Conservation (phyloP, 2,113 vertebrate genomes). For the Aspidoscelis tigris region DNA sequence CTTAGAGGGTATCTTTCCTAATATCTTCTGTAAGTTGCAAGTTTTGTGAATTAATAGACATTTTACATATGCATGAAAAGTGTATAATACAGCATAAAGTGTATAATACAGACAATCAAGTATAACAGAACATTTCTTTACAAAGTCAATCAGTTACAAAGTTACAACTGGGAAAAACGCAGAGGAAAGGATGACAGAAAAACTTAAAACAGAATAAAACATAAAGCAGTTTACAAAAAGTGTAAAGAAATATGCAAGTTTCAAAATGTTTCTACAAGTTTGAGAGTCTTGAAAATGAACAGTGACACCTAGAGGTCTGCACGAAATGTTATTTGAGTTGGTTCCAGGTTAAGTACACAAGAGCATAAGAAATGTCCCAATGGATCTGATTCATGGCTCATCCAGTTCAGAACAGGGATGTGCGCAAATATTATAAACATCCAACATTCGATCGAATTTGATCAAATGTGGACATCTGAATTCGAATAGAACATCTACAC, state of each 20-base stretch:
- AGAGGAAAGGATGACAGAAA: background rate
- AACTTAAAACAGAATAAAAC: background rate
- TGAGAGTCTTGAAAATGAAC: background rate
- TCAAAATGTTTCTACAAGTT: background rate
- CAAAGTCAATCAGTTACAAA: background rate
- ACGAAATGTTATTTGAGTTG: background rate
- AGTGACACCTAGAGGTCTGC: background rate
- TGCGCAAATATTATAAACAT: too few species aligned
- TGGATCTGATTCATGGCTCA: too few species aligned
- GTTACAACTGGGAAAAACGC: background rate
- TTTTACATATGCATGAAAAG: background rate
- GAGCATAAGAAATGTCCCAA: too few species aligned
- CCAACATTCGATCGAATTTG: too few species aligned
- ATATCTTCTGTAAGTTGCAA: background rate
- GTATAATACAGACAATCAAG: background rate
- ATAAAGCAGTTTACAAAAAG: background rate
- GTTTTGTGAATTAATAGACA: background rate
- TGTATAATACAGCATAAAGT: background rate
- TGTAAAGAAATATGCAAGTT: background rate
- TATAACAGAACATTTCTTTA: background rate
- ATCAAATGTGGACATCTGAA: too few species aligned
- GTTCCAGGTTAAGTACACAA: too few species aligned
- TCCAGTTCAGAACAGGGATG: too few species aligned
- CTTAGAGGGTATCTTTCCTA: too few species aligned
- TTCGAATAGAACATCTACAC: too few species aligned